These are phyloP conservation scores for Electrophaes corylata DNA, from an alignment of 2,888 invertebrate species.

Conservation along the genomic window DNA sequence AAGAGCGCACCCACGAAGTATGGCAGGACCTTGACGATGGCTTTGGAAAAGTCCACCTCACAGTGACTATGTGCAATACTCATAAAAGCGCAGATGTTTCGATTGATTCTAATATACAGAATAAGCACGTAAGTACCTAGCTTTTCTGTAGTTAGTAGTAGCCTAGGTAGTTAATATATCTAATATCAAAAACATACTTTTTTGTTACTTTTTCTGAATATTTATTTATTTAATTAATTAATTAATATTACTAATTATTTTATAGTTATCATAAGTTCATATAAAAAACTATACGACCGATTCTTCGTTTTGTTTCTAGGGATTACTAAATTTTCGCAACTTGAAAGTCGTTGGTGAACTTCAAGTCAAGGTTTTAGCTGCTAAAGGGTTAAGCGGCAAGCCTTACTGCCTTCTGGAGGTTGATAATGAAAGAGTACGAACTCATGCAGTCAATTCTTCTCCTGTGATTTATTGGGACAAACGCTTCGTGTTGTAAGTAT, in stretches of 20 bases:
- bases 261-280: no score
- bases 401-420: constrained; percentile 69
- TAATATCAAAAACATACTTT: no score
- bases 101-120: constrained; percentile 14
- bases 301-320: constrained; percentile 43
- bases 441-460: constrained; percentile 52
- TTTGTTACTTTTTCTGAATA: no score
- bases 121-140: constrained; percentile 58
- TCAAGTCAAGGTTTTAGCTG: constrained; percentile 64
- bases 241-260: no score
- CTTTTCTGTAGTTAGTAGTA: not conserved
- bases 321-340: constrained; percentile 50
- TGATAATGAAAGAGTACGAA: constrained; percentile 71
- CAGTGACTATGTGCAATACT: constrained; percentile 65
- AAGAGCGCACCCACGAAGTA: constrained; percentile 70
- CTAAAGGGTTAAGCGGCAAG: constrained; percentile 61
- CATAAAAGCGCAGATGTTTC: constrained; percentile 22
- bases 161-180: no score
- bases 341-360: constrained; percentile 66
- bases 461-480: constrained; percentile 69
- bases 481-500: constrained; percentile 62
- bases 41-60: constrained; percentile 66
- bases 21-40: constrained; percentile 68
- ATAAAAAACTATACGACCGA: not conserved
- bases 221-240: no score